Percentiles rank a stretch among this genome's conserved stretches.
phyloP scores from a whole-genome alignment of 2,888 invertebrate species.

The Drosophila nr. fundita region DNA sequence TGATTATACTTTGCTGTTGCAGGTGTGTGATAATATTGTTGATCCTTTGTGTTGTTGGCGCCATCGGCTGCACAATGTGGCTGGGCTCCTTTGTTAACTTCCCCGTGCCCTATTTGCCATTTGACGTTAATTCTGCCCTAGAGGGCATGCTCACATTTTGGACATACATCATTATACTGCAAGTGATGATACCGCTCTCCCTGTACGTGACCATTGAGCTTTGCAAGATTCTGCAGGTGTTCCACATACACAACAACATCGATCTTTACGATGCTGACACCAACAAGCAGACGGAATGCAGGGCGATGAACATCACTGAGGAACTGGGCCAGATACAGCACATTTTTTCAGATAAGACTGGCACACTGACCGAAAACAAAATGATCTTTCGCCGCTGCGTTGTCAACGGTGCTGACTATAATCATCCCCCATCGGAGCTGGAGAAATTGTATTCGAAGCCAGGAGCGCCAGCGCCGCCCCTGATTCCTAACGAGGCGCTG shows the following conservation, averaged over 20 bases:
- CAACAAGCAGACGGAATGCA: slow-evolving; percentile 94
- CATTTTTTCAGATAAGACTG: slow-evolving; percentile 98
- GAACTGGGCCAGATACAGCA: slow-evolving; percentile 98
- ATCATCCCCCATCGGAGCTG: slow-evolving; percentile 91
- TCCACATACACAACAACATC: slow-evolving; percentile 95
- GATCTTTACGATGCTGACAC: slow-evolving; percentile 94
- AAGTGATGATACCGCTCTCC: slow-evolving; percentile 98
- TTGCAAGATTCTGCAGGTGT: slow-evolving; percentile 97
- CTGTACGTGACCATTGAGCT: slow-evolving; percentile 98
- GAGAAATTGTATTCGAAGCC: slow-evolving; percentile 86
- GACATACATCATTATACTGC: slow-evolving; percentile 97
- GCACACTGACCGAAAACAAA: slow-evolving; percentile 98
- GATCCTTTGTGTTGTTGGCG: slow-evolving; percentile 95
- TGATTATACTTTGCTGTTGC: slow-evolving; percentile 9
- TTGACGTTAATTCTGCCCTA: slow-evolving; percentile 87
- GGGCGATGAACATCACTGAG: slow-evolving; percentile 98
- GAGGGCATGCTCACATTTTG: slow-evolving; percentile 96
- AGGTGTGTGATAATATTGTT: slow-evolving; percentile 95
- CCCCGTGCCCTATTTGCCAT: slow-evolving; percentile 89
- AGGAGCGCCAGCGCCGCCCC: slow-evolving; percentile 85
- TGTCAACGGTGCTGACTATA: slow-evolving; percentile 95
- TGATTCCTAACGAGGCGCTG: slow-evolving; percentile 86
- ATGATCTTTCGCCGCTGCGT: slow-evolving; percentile 98
- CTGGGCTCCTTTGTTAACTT: slow-evolving; percentile 86
- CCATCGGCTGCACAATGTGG: slow-evolving; percentile 96